These are phyloP conservation scores for Frieseomelitta varia DNA, from an alignment of 1,140 invertebrate genomes.

Conservation along the genomic window DNA sequence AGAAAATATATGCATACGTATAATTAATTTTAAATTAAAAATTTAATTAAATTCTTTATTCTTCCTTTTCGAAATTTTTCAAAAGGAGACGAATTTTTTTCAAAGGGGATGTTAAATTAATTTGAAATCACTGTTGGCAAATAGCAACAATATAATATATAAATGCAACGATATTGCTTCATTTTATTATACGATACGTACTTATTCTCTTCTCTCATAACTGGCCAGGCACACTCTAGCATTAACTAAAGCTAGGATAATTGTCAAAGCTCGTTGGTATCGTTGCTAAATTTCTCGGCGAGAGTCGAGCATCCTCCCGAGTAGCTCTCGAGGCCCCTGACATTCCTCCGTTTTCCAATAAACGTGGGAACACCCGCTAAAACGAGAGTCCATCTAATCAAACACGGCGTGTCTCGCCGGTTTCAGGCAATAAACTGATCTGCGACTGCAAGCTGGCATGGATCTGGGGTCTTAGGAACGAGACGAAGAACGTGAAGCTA, in stretches of 20 bases:
- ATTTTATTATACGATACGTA: no score
- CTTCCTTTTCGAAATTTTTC: no score
- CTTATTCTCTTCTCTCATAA: no score
- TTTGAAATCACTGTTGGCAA: no score
- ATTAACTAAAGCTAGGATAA: neutral
- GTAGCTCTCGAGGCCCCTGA: neutral
- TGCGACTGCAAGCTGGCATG: conserved; percentile 90
- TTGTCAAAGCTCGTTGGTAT: neutral
- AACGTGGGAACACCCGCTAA: neutral
- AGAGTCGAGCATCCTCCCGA: neutral
- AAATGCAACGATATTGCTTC: no score
- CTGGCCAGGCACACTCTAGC: no score
- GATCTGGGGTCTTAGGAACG: conserved; percentile 88
- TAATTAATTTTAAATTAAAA: no score
- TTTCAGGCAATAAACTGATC: conserved; percentile 89
- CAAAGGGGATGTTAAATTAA: no score
- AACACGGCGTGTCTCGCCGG: conserved; percentile 42
- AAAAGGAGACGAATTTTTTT: no score
- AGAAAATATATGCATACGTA: no score
- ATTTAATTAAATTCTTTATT: no score
- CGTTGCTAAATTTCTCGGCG: neutral
- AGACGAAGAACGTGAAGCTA: conserved; percentile 87
- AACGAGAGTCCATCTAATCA: neutral
- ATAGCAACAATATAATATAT: no score
- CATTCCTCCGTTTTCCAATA: neutral